phyloP scores from a whole-genome alignment of 2,797 vertebrate genomes.

The Discoglossus pictus region DNA sequence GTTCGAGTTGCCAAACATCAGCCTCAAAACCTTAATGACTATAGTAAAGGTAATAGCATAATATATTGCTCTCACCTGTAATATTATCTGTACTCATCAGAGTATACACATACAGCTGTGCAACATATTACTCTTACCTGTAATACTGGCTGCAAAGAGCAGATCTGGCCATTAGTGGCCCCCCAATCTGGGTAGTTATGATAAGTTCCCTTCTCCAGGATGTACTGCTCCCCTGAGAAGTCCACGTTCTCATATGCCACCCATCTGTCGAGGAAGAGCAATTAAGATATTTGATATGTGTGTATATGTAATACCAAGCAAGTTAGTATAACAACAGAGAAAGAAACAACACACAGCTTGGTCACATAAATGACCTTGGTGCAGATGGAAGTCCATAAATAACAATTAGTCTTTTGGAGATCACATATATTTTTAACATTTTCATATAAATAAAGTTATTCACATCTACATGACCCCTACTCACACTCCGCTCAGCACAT shows the following conservation, averaged over 20 bases:
- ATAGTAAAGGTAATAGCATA: too few relatives aligned
- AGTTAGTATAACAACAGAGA: too few relatives aligned
- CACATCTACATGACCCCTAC: conserved; percentile 49
- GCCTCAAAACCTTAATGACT: too few relatives aligned
- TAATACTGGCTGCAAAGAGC: conserved; percentile 85
- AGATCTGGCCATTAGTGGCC: conserved; percentile 72
- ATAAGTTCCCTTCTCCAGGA: conserved; percentile 94
- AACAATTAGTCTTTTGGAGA: too few relatives aligned
- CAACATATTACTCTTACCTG: too few relatives aligned
- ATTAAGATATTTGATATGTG: not conserved
- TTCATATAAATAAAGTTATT: not conserved
- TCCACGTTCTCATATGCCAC: conserved; percentile 88
- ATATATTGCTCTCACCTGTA: too few relatives aligned
- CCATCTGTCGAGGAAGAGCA: conserved; percentile 73
- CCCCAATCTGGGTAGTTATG: conserved; percentile 91
- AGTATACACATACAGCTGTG: too few relatives aligned
- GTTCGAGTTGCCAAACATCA: too few relatives aligned
- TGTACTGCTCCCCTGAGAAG: conserved; percentile 87
- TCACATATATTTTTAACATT: too few relatives aligned
- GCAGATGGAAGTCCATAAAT: fast-evolving
- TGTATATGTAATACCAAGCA: too few relatives aligned
- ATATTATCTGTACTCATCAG: too few relatives aligned
- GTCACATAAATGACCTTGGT: fast-evolving
- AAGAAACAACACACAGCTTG: too few relatives aligned
- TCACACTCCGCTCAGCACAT: conserved; percentile 89